Evolutionary conservation across 2,797 vertebrate species (phyloP).

Genomic region (Harpagifer antarcticus): DNA sequence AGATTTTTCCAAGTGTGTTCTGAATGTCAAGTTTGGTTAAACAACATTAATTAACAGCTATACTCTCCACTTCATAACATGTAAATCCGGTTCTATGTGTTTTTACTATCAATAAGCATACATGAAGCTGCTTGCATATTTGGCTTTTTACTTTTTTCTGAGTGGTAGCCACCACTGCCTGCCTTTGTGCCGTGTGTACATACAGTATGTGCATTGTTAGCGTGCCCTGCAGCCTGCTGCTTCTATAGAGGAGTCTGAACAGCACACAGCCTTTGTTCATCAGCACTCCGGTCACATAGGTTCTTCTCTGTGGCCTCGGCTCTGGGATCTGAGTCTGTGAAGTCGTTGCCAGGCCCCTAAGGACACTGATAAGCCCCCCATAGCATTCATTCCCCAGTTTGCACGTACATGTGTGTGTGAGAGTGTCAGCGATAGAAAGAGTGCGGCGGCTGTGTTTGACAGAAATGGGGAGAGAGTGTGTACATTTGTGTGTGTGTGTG

Average conservation of each 20-base stretch:
- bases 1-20: not conserved
- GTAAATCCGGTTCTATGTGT: slow-evolving; percentile 33
- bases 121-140: not conserved
- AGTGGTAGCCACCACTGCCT: slow-evolving; percentile 23
- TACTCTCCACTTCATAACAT: slow-evolving; percentile 17
- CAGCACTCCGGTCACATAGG: slow-evolving; percentile 74
- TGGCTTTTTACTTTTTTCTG: slow-evolving; percentile 17
- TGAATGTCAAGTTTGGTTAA: not conserved
- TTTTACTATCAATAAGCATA: slow-evolving; percentile 1
- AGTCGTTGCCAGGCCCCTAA: slow-evolving; percentile 78
- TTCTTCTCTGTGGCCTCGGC: slow-evolving; percentile 75
- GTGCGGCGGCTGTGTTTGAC: slow-evolving; percentile 55
- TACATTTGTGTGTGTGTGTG: slow-evolving; percentile 56
- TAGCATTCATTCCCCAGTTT: slow-evolving; percentile 75
- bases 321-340: slow-evolving; percentile 75
- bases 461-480: slow-evolving; percentile 55
- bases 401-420: slow-evolving; percentile 37
- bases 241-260: slow-evolving; percentile 34
- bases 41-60: not conserved
- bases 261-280: slow-evolving; percentile 68
- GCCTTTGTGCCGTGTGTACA: slow-evolving; percentile 41
- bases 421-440: slow-evolving; percentile 51
- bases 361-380: slow-evolving; percentile 79
- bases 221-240: slow-evolving; percentile 56
- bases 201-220: slow-evolving; percentile 41